Evolutionary conservation across 2,113 vertebrate species (phyloP).

Genomic region (Psephotus haematonotus): DNA sequence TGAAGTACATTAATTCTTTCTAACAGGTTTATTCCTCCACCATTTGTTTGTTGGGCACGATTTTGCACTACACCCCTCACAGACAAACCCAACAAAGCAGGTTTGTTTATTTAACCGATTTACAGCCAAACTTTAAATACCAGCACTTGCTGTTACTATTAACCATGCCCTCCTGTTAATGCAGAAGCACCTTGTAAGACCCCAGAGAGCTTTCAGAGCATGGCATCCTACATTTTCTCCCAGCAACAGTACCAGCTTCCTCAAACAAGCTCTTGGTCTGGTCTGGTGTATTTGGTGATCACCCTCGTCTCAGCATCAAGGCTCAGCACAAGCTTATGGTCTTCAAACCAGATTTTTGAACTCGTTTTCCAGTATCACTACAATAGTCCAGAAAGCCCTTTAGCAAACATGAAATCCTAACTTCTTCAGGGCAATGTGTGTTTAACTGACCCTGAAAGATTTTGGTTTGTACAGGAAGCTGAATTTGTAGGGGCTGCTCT

Average conservation of each 20-base stretch:
- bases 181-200: background rate
- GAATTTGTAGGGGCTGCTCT: background rate
- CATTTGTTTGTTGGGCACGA: rapidly evolving
- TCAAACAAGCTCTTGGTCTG: background rate
- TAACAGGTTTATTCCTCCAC: background rate
- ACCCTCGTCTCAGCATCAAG: rapidly evolving
- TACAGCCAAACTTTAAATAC: background rate
- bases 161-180: background rate
- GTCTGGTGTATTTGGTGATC: rapidly evolving
- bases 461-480: rapidly evolving
- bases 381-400: background rate
- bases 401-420: rapidly evolving
- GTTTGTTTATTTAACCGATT: background rate
- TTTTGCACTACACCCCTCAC: rapidly evolving
- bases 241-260: background rate
- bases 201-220: background rate
- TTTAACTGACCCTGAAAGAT: background rate
- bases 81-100: background rate
- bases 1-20: background rate
- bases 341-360: background rate
- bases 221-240: rapidly evolving
- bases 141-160: background rate
- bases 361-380: rapidly evolving
- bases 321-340: background rate
- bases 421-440: background rate